A percentile compares a stretch with the other conserved stretches of the same genome.
Conservation (phyloP, 2,797 vertebrate genomes). For the Pipistrellus kuhlii region DNA sequence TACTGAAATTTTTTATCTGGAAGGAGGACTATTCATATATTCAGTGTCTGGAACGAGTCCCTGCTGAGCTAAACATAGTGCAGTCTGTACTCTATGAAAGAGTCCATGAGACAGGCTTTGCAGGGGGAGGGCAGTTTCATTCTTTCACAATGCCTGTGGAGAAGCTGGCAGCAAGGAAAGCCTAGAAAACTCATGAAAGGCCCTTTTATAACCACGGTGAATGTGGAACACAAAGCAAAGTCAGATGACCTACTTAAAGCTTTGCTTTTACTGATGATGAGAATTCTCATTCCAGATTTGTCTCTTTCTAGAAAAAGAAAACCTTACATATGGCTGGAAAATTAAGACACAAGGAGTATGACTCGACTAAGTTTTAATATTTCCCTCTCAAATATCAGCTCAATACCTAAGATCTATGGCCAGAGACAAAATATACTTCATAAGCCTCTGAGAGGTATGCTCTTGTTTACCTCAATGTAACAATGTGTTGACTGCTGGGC, state of each 20-base stretch:
- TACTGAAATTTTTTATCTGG: slow-evolving; percentile 49
- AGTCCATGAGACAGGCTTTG: slow-evolving; percentile 62
- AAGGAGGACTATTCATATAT: slow-evolving; percentile 55
- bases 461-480: slow-evolving; percentile 35
- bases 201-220: slow-evolving; percentile 76
- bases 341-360: slow-evolving; percentile 66
- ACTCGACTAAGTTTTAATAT: slow-evolving; percentile 43
- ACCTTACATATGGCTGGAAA: slow-evolving; percentile 65
- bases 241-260: slow-evolving; percentile 82
- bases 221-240: slow-evolving; percentile 75
- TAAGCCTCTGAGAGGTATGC: slow-evolving; percentile 9
- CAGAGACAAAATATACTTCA: slow-evolving; percentile 40
- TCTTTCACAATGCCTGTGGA: slow-evolving; percentile 75
- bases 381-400: slow-evolving; percentile 40
- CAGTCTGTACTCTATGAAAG: slow-evolving; percentile 58
- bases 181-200: slow-evolving; percentile 80
- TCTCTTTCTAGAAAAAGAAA: slow-evolving; percentile 81
- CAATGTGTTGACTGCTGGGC: not conserved
- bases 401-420: not conserved
- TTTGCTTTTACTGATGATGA: slow-evolving; percentile 79
- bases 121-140: slow-evolving; percentile 62
- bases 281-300: slow-evolving; percentile 84
- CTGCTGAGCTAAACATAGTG: slow-evolving; percentile 66
- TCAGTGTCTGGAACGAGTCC: slow-evolving; percentile 49
- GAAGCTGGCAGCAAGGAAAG: slow-evolving; percentile 77